Evolutionary conservation across 2,888 invertebrate species (phyloP).

Genomic region (Trachelus tabidus): DNA sequence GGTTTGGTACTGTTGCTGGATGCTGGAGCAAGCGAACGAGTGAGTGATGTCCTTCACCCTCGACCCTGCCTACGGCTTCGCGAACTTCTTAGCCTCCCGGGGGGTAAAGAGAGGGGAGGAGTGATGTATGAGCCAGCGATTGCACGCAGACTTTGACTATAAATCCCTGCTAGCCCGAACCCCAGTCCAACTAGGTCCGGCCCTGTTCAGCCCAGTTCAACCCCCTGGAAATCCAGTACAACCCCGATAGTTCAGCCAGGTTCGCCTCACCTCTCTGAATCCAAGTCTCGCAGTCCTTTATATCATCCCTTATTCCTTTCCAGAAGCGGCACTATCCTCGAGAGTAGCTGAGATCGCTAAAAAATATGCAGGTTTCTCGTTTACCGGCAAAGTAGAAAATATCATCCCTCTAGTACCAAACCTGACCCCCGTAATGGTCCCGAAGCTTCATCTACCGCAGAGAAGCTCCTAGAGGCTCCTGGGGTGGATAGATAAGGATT

Average conservation of each 20-base stretch:
- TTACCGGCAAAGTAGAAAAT: constrained; percentile 23
- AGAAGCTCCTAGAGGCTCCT: neutral
- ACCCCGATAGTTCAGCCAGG: neutral
- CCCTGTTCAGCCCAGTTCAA: constrained; percentile 5
- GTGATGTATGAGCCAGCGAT: constrained; percentile 49
- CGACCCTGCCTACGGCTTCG: constrained; percentile 33
- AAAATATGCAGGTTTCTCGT: constrained; percentile 19
- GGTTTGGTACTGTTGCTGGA: neutral
- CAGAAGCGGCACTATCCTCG: neutral
- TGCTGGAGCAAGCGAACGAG: constrained; percentile 17
- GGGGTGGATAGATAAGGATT: neutral
- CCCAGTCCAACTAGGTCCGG: constrained; percentile 27
- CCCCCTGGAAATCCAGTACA: neutral
- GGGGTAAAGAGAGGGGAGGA: constrained; percentile 24
- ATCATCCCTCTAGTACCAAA: constrained; percentile 12
- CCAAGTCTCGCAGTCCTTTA: neutral
- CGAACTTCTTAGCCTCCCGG: constrained; percentile 33
- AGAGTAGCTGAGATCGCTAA: neutral
- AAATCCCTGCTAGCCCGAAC: constrained; percentile 40
- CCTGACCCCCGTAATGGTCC: constrained; percentile 8
- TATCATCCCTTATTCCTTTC: neutral
- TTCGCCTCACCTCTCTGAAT: neutral
- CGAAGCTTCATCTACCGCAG: neutral
- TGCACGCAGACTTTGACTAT: constrained; percentile 51
- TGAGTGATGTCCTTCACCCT: constrained; percentile 35